A percentile compares a stretch with the other conserved stretches of the same genome.
Evolutionary conservation across 1,140 invertebrate species (phyloP).

Genomic region (Procambarus clarkii): DNA sequence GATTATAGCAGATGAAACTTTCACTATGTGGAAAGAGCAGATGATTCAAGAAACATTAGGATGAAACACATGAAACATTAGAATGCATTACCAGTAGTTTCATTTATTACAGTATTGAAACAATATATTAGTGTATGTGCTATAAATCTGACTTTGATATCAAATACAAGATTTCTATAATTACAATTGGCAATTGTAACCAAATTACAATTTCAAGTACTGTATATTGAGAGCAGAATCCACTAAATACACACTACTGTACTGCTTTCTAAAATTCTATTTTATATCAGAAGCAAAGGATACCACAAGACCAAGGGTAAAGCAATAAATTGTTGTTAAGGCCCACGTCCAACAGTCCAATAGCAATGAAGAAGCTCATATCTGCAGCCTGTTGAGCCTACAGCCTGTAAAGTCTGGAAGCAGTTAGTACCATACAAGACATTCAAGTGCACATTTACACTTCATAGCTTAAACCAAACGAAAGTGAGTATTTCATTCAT

Average conservation of each 20-base stretch:
- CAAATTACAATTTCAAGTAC: too few species aligned
- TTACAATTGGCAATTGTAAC: too few species aligned
- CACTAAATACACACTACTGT: background rate
- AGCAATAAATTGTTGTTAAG: constrained; percentile 29
- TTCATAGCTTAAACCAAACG: background rate
- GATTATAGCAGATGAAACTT: too few species aligned
- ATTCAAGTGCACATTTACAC: constrained; percentile 1
- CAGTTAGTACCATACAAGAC: constrained; percentile 37
- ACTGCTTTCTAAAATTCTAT: background rate
- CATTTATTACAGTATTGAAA: too few species aligned
- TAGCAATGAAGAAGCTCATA: constrained; percentile 27
- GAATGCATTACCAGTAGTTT: too few species aligned
- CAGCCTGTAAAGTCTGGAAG: constrained; percentile 38
- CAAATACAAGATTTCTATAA: too few species aligned
- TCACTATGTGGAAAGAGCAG: too few species aligned
- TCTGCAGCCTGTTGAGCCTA: constrained; percentile 5
- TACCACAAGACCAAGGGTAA: constrained; percentile 20
- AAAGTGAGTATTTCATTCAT: background rate
- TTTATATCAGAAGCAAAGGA: constrained; percentile 1
- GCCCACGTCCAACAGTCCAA: constrained; percentile 22
- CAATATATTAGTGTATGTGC: too few species aligned
- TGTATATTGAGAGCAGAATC: background rate
- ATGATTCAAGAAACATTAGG: too few species aligned
- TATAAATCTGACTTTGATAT: too few species aligned
- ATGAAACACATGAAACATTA: too few species aligned